A percentile compares a stretch with the other conserved stretches of the same genome.
These are phyloP conservation scores for Hephaestus fuliginosus DNA, from an alignment of 2,797 vertebrate species.

Conservation along the genomic window DNA sequence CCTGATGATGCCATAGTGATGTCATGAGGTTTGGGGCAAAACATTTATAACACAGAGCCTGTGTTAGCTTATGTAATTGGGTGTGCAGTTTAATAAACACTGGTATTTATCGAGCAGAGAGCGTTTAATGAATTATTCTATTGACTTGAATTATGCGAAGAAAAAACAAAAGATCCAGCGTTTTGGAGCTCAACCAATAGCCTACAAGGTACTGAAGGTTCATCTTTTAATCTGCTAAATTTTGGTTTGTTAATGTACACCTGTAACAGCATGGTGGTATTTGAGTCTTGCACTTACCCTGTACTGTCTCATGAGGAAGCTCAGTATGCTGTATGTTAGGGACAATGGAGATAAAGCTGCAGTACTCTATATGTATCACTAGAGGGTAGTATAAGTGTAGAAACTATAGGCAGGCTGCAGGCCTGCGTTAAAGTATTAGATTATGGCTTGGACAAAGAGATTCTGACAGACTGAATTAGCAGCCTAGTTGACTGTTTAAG, in stretches of 20 bases:
- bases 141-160: not conserved
- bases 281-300: too few relatives aligned
- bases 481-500: not conserved
- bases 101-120: not conserved
- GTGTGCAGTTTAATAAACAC: not conserved
- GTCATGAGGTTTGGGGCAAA: not conserved
- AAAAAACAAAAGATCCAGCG: not conserved
- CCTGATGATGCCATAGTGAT: not conserved
- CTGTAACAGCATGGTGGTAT: not conserved
- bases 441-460: slow-evolving; percentile 25
- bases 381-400: slow-evolving; percentile 74
- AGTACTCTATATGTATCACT: slow-evolving; percentile 45
- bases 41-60: not conserved
- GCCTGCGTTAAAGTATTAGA: not conserved
- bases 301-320: not conserved
- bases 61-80: not conserved
- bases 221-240: not conserved
- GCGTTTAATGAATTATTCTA: not conserved
- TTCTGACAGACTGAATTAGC: not conserved
- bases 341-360: slow-evolving; percentile 3
- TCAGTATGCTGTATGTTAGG: not conserved
- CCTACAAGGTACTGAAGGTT: not conserved
- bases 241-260: not conserved
- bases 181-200: not conserved
- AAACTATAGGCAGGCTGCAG: slow-evolving; percentile 18